Evolutionary conservation across 2,888 invertebrate species (phyloP).

Genomic region (Noctuana brunneofusca): DNA sequence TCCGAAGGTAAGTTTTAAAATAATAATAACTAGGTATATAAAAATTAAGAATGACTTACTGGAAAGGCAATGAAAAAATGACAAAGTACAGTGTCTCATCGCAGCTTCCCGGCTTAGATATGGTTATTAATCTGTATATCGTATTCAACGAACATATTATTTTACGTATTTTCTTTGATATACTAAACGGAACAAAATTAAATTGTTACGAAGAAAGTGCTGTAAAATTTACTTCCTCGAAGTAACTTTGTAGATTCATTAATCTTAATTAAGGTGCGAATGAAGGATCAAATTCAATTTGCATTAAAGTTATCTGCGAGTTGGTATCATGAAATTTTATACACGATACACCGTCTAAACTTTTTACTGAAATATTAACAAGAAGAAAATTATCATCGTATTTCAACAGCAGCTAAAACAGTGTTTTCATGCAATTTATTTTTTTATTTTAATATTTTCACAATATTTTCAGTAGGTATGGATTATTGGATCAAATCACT

Average conservation of each 20-base stretch:
- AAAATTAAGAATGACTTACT: neutral
- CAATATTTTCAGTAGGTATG: no score
- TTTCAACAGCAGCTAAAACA: neutral
- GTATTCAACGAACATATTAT: no score
- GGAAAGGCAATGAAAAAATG: no score
- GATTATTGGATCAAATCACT: no score
- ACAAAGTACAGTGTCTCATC: no score
- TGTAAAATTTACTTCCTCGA: neutral
- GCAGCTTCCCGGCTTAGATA: no score
- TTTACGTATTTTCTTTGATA: neutral
- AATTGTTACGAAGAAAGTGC: neutral
- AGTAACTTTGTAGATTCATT: constrained; percentile 8
- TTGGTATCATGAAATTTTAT: constrained; percentile 7
- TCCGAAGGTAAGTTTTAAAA: neutral
- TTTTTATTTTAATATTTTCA: no score
- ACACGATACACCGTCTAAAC: neutral
- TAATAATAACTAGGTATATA: neutral
- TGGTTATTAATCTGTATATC: no score
- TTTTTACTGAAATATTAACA: neutral
- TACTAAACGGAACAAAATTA: neutral
- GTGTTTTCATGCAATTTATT: no score
- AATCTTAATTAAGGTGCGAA: constrained; percentile 13
- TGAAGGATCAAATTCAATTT: constrained; percentile 17
- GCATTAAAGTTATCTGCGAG: constrained; percentile 9
- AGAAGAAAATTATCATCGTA: neutral